A percentile compares a stretch with the other conserved stretches of the same genome.
Evolutionary conservation across 2,888 invertebrate species (phyloP).

Genomic region (Congeria kusceri): DNA sequence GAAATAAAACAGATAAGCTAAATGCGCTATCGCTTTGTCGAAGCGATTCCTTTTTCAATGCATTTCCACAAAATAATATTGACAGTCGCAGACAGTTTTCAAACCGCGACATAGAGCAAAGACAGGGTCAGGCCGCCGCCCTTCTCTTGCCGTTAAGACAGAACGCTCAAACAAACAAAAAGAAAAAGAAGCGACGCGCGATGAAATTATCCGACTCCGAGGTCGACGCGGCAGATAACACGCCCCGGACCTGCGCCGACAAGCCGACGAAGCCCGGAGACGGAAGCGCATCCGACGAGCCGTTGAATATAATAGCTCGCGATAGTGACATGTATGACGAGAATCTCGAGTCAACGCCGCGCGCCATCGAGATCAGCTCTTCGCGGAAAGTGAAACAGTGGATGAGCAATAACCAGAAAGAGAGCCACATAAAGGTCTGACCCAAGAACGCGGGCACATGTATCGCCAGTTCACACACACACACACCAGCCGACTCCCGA

Average conservation of each 20-base stretch:
- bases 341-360: slow-evolving; percentile 25
- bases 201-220: slow-evolving; percentile 11
- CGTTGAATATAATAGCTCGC: slow-evolving; percentile 51
- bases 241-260: slow-evolving; percentile 34
- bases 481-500: no score
- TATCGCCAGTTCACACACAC: no score
- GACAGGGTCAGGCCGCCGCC: slow-evolving; percentile 48
- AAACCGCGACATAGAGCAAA: slow-evolving; percentile 24
- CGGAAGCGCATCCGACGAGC: slow-evolving; percentile 33
- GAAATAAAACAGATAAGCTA: slow-evolving; percentile 20
- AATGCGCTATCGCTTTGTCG: slow-evolving; percentile 43
- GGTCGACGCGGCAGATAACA: slow-evolving; percentile 24
- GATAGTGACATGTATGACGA: slow-evolving; percentile 52
- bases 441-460: no score
- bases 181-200: slow-evolving; percentile 56
- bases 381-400: slow-evolving; percentile 62
- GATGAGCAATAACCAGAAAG: slow-evolving; percentile 61
- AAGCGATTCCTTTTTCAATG: slow-evolving; percentile 53
- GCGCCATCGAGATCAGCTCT: slow-evolving; percentile 56
- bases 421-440: slow-evolving; percentile 60
- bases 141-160: slow-evolving; percentile 49
- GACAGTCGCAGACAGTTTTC: background rate
- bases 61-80: slow-evolving; percentile 1
- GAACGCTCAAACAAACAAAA: slow-evolving; percentile 33
- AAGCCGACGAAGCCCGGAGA: background rate